Evolutionary conservation across 2,113 vertebrate species (phyloP).

Genomic region (Nothoprocta pentlandii): DNA sequence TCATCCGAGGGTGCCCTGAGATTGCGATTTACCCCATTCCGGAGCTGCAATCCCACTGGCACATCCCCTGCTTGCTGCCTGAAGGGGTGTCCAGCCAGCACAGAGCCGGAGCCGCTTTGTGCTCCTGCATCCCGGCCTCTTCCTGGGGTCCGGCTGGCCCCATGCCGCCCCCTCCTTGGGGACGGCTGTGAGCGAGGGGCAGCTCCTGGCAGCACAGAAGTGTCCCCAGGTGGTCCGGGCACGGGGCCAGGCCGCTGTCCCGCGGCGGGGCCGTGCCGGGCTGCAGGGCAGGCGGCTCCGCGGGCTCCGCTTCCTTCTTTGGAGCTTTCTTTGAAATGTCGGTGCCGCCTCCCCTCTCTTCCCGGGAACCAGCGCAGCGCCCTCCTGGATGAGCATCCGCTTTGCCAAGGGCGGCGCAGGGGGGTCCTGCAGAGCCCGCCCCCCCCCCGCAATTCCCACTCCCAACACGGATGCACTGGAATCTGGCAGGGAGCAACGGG

Average conservation of each 20-base stretch:
- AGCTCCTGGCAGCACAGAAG: background rate
- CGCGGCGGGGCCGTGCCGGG: background rate
- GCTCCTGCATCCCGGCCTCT: background rate
- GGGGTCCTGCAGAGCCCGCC: too few relatives aligned
- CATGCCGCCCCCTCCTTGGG: background rate
- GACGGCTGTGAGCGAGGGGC: background rate
- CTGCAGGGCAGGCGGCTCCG: background rate
- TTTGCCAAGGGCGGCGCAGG: too few relatives aligned
- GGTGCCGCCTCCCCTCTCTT: background rate
- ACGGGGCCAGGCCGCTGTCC: background rate
- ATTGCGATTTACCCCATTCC: background rate
- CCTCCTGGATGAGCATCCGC: background rate
- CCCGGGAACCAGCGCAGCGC: background rate
- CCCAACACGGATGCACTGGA: too few relatives aligned
- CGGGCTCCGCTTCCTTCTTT: constrained; percentile 60
- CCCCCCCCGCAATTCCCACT: too few relatives aligned
- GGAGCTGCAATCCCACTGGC: accelerated
- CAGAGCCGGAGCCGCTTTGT: background rate
- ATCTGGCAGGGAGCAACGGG: background rate
- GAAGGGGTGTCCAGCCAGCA: accelerated
- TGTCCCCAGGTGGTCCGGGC: background rate
- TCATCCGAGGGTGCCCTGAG: background rate
- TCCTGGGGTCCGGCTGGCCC: background rate
- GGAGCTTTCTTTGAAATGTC: constrained; percentile 46
- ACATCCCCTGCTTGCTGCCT: background rate